phyloP scores from a whole-genome alignment of 2,888 invertebrate genomes.

The Drosophila nr. perissopoda region DNA sequence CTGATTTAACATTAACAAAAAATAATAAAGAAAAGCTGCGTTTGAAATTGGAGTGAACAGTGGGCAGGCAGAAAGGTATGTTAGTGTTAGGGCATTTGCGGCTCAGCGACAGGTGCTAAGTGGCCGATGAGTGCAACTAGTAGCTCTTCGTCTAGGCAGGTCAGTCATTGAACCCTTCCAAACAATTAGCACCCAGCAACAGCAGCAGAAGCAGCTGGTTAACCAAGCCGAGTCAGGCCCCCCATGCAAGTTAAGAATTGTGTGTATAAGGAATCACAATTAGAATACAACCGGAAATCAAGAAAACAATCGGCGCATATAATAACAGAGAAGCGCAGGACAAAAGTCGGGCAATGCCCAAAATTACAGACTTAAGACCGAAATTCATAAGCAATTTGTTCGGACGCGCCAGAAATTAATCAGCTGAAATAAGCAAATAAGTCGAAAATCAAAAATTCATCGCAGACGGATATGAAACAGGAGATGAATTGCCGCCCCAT shows the following conservation, averaged over 20 bases:
- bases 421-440: constrained; percentile 41
- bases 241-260: constrained; percentile 29
- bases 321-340: constrained; percentile 47
- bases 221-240: neutral
- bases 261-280: constrained; percentile 5
- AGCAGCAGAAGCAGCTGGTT: constrained; percentile 8
- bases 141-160: constrained; percentile 57
- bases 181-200: constrained; percentile 50
- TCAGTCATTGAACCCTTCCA: constrained; percentile 64
- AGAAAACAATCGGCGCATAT: constrained; percentile 53
- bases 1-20: constrained; percentile 14
- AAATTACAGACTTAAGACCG: constrained; percentile 34
- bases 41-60: constrained; percentile 10
- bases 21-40: neutral
- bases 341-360: constrained; percentile 21
- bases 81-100: neutral
- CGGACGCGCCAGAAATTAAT: constrained; percentile 54
- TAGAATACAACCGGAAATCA: constrained; percentile 43
- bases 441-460: constrained; percentile 35
- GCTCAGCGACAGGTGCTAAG: constrained; percentile 67
- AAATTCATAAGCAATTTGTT: constrained; percentile 58
- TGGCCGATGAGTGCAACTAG: constrained; percentile 51
- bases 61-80: neutral
- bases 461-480: constrained; percentile 72
- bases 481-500: constrained; percentile 67